A percentile compares a stretch with the other conserved stretches of the same genome.
Conservation (phyloP, 2,797 vertebrate genomes). For the Trachops cirrhosus region DNA sequence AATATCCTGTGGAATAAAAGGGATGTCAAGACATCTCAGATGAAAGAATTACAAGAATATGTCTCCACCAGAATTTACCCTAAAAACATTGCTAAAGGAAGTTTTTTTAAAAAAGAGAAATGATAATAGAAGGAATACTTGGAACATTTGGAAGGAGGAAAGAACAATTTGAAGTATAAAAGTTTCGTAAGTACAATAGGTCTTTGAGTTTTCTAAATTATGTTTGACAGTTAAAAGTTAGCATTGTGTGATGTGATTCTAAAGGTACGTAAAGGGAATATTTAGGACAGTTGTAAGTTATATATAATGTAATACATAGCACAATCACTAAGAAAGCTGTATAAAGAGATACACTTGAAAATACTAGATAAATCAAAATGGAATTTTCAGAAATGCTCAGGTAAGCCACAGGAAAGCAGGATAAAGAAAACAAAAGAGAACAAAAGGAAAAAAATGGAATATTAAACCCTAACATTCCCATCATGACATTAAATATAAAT, state of each 20-base stretch:
- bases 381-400: not conserved
- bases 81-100: not conserved
- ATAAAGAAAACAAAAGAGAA: not conserved
- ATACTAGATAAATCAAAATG: not conserved
- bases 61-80: not conserved
- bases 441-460: not conserved
- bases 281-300: not conserved
- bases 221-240: not conserved
- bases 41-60: not conserved
- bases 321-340: not conserved
- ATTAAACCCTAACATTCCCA: not conserved
- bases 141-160: not conserved
- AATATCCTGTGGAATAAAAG: not conserved
- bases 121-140: not conserved
- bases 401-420: not conserved
- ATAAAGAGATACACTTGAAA: not conserved
- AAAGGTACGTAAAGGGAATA: not conserved
- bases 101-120: not conserved
- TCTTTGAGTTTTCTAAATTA: not conserved
- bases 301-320: not conserved
- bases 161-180: not conserved
- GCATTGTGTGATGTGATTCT: not conserved
- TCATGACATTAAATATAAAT: not conserved
- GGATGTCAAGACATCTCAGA: not conserved
- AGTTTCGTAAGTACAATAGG: not conserved